Base-by-base conservation (phyloP, 2,797 vertebrate species). In the Cyprinella venusta region DNA sequence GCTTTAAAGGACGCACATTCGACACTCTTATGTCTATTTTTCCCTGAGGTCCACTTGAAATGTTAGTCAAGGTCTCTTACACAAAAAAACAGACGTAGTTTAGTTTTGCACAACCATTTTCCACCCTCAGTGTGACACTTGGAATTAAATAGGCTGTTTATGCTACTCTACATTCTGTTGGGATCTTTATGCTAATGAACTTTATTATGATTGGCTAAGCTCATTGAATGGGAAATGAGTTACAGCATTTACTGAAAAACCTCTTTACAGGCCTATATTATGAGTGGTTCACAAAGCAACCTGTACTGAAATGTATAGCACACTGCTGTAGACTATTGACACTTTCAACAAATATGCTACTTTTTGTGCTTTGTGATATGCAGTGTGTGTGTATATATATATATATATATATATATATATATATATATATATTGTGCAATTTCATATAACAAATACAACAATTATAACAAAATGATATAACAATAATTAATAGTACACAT, bases 31-130 rank as follows among this genome's bases (percentile, higher is more conserved):
- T 76, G 38, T 61, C 52, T 69, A 68, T 76, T 76, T 79, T 76
- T 50, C 81, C 72, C 81, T n/a, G 26, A 83, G 72, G 72, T 77
- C 81, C 50, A 77, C 81, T 83, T 76, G 74, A 59, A 76, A 76
- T 77, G 64, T 69, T 69, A 61, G 64, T 69, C 81, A 76, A 76
- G 81, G 81, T 76, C 81, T 76, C 26, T 76, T 61, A 42, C 64
- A 76, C 38, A 33, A 82, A 76, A 38, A 82, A 68, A 76, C n/a
- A 24, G 36, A 6, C 9, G 1, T 61, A 48, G 56, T 82, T 76
- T 82, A 16, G 45, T 76, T 76, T 40, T 45, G 67, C 61, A 42
- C 4, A 1, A 74, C 42, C n/a, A 52, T 75, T 76, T 56, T 65
- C 48, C 48, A 45, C 10, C 33, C 30, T 79, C 45, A 50, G 45